Percentiles rank a stretch among this genome's conserved stretches.
phyloP scores from a whole-genome alignment of 2,113 vertebrate species.

The Hydropotes inermis region DNA sequence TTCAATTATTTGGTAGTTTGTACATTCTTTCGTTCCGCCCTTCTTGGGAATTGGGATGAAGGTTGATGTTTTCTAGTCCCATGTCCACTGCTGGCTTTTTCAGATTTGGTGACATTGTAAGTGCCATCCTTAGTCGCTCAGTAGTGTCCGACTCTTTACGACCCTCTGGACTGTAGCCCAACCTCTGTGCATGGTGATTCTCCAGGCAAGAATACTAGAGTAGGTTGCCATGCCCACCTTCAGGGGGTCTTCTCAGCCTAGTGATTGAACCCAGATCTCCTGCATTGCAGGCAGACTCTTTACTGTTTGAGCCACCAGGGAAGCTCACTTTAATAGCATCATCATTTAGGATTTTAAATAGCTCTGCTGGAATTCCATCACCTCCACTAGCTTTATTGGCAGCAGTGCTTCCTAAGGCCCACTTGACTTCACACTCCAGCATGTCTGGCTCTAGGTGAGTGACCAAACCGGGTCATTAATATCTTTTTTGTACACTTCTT shows the following conservation, averaged over 20 bases:
- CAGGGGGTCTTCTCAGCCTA: background rate
- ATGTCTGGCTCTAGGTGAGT: background rate
- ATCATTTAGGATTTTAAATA: background rate
- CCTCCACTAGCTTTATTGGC: background rate
- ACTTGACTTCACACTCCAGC: background rate
- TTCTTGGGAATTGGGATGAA: background rate
- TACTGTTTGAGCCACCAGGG: background rate
- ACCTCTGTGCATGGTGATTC: background rate
- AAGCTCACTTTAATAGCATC: background rate
- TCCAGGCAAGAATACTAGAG: background rate
- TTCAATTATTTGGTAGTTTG: background rate
- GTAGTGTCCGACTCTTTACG: background rate
- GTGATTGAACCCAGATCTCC: background rate
- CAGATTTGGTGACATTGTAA: background rate
- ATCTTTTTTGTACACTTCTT: background rate
- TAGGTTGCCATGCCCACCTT: background rate
- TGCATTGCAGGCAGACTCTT: background rate
- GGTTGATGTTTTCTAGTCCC: background rate
- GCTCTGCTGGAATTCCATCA: background rate
- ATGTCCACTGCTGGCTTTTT: background rate
- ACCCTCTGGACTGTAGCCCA: background rate
- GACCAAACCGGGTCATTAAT: background rate
- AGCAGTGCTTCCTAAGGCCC: background rate
- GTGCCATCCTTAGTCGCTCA: background rate
- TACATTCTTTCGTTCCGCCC: background rate